These are phyloP conservation scores for Coptodon bakossiorum DNA, from an alignment of 2,113 vertebrate species.

Conservation along the genomic window DNA sequence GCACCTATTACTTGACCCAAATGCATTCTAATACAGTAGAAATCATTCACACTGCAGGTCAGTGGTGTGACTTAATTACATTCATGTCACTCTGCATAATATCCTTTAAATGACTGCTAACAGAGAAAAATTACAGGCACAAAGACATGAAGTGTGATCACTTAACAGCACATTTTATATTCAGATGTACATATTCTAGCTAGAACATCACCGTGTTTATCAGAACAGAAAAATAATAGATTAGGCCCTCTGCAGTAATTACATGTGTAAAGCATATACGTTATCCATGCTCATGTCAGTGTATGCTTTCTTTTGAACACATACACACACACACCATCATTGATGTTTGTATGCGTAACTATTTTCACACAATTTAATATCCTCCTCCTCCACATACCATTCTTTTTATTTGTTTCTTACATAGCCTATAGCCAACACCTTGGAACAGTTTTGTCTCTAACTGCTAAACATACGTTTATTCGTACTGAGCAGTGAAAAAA, in stretches of 20 bases:
- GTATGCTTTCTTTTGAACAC: background rate
- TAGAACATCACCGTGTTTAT: background rate
- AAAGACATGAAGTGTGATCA: background rate
- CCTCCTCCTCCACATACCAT: background rate
- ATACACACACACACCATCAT: background rate
- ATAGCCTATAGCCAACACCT: background rate
- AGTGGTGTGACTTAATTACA: background rate
- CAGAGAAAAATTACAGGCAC: background rate
- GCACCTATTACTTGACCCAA: background rate
- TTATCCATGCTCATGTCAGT: background rate
- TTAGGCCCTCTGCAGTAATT: background rate
- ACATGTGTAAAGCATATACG: background rate
- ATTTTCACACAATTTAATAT: background rate
- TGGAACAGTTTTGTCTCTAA: too few species aligned
- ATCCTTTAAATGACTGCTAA: background rate
- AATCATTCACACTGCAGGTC: background rate
- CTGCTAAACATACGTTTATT: background rate
- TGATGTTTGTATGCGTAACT: background rate
- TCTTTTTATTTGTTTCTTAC: background rate
- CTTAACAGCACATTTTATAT: background rate
- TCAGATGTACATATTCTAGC: background rate
- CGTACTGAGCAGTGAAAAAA: background rate
- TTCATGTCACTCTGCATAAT: background rate
- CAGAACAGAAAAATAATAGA: background rate
- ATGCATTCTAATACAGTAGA: background rate